Evolutionary conservation across 2,888 invertebrate species (phyloP).

Genomic region (Sacculina carcini): DNA sequence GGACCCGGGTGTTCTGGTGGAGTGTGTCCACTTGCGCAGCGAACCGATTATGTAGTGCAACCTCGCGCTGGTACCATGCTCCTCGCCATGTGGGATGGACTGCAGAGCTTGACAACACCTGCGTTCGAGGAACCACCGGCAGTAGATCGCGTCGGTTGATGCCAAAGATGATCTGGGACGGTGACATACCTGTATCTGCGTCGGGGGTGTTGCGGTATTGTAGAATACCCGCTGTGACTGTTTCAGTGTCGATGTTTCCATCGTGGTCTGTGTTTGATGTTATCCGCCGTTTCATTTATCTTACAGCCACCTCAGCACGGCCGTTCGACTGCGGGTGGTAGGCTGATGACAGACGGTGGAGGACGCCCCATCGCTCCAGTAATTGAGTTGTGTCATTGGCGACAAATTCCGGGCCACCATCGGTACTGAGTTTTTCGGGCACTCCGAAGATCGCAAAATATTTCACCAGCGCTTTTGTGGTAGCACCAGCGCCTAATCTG

Average conservation of each 20-base stretch:
- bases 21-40: conserved; percentile 1
- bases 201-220: conserved; percentile 5
- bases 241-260: neutral
- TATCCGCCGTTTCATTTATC: conserved; percentile 3
- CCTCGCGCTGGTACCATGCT: neutral
- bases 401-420: conserved; percentile 3
- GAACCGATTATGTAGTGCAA: neutral
- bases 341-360: neutral
- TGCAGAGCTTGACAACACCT: conserved; percentile 2
- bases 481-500: neutral
- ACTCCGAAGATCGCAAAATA: conserved; percentile 4
- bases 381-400: conserved; percentile 1
- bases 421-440: conserved; percentile 5
- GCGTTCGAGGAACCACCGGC: neutral
- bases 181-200: neutral
- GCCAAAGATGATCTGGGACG: conserved; percentile 2
- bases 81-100: conserved; percentile 2
- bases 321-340: conserved; percentile 7
- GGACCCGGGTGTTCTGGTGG: neutral
- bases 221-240: neutral
- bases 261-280: conserved; percentile 1
- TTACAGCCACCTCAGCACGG: conserved; percentile 1
- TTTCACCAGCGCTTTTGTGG: neutral
- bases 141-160: conserved; percentile 4
- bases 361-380: conserved; percentile 2